Conservation (phyloP, 2,888 invertebrate species). For the Geophilus truncorum region DNA sequence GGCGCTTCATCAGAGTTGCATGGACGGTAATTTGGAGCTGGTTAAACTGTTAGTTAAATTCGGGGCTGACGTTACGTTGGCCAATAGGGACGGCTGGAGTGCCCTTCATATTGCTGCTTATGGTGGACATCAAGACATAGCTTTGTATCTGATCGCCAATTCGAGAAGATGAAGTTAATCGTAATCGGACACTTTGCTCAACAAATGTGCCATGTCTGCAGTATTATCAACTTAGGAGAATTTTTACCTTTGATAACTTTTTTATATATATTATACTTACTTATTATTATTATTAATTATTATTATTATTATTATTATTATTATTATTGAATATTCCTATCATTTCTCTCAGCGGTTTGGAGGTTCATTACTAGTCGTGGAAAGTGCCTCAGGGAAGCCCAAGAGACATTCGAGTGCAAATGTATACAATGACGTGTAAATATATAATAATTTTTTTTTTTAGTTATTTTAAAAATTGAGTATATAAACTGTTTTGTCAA, state of each 20-base stretch:
- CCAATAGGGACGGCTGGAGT: conserved; percentile 50
- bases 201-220: background rate
- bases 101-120: conserved; percentile 47
- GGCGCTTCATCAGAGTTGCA: conserved; percentile 48
- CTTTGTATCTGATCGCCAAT: conserved; percentile 42
- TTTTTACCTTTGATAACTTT: background rate
- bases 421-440: conserved; percentile 3
- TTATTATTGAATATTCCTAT: background rate
- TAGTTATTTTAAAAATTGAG: background rate
- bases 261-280: background rate
- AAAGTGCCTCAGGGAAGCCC: conserved; percentile 22
- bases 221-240: conserved; percentile 1
- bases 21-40: conserved; percentile 49
- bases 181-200: no score
- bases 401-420: background rate
- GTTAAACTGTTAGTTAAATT: conserved; percentile 50
- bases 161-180: conserved; percentile 30
- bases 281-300: no score
- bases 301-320: no score
- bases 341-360: conserved; percentile 11
- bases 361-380: conserved; percentile 1
- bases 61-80: conserved; percentile 49
- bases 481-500: no score
- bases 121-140: conserved; percentile 48
- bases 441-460: background rate